A percentile compares a stretch with the other conserved stretches of the same genome.
phyloP scores from a whole-genome alignment of 2,797 vertebrate genomes.

The Malurus leucopterus region DNA sequence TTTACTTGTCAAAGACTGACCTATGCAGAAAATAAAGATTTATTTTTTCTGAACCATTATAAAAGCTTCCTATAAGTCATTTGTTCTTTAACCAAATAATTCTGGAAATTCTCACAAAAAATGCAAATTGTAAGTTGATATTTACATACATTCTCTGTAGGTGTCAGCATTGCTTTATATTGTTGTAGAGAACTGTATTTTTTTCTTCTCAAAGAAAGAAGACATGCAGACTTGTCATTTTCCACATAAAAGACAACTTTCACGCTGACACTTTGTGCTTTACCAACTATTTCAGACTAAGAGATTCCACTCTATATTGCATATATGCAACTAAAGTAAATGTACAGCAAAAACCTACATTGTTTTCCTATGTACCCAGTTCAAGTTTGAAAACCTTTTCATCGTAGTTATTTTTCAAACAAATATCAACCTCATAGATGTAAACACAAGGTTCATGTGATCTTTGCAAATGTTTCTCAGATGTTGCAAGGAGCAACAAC shows the following conservation, averaged over 20 bases:
- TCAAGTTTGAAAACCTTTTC: background rate
- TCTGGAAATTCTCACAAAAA: background rate
- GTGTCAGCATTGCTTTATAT: slow-evolving; percentile 71
- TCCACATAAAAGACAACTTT: slow-evolving; percentile 21
- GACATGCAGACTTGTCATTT: background rate
- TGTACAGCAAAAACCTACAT: background rate
- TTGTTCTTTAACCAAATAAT: background rate
- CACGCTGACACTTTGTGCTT: background rate
- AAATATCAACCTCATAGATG: background rate
- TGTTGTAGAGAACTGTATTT: slow-evolving; percentile 27
- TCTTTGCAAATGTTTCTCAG: background rate
- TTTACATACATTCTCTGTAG: slow-evolving; percentile 69
- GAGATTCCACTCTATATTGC: background rate
- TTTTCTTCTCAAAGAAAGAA: slow-evolving; percentile 45
- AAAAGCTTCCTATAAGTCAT: background rate
- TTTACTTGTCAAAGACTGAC: background rate
- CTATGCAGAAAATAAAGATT: background rate
- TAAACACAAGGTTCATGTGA: background rate
- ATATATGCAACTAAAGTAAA: background rate
- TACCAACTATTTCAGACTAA: background rate
- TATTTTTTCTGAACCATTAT: background rate
- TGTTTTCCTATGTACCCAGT: background rate
- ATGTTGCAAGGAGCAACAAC: background rate
- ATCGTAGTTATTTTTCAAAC: background rate
- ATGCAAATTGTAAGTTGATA: slow-evolving; percentile 44